phyloP scores from a whole-genome alignment of 2,888 invertebrate species.

The Heliconius sara region DNA sequence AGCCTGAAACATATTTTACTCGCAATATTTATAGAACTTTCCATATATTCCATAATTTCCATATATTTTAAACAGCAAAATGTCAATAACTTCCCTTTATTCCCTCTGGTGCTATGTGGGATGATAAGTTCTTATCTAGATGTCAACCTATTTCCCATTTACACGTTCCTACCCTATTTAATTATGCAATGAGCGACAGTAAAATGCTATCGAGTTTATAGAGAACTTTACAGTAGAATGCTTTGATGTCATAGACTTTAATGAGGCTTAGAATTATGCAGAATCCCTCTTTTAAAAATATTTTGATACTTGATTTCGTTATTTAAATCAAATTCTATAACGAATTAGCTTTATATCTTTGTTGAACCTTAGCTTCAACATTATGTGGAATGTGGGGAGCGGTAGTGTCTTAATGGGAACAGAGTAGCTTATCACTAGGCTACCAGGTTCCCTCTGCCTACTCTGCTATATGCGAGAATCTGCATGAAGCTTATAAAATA shows the following conservation, averaged over 20 bases:
- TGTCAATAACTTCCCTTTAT: conserved; percentile 33
- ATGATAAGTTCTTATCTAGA: conserved; percentile 36
- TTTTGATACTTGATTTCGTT: conserved; percentile 18
- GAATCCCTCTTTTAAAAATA: conserved; percentile 10
- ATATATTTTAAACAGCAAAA: conserved; percentile 25
- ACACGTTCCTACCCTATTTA: conserved; percentile 30
- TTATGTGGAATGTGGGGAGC: too few relatives aligned
- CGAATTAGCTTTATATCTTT: not conserved
- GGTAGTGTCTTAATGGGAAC: too few relatives aligned
- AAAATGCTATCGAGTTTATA: conserved; percentile 37
- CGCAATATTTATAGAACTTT: not conserved
- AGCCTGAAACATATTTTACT: not conserved
- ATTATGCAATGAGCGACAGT: conserved; percentile 39
- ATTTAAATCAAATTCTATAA: conserved; percentile 4
- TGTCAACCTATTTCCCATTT: conserved; percentile 29
- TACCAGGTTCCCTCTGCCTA: too few relatives aligned
- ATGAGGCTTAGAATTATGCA: conserved; percentile 32
- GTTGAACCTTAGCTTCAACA: too few relatives aligned
- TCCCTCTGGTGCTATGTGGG: conserved; percentile 20
- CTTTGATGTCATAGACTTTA: conserved; percentile 27
- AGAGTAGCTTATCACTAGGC: too few relatives aligned
- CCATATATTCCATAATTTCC: not conserved
- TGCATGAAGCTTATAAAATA: not conserved
- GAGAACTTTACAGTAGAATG: conserved; percentile 32
- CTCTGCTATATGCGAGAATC: too few relatives aligned